Evolutionary conservation across 2,888 invertebrate species (phyloP), one percentile per base, ranked within the genome.

Genomic region (Tinea pellionella): DNA sequence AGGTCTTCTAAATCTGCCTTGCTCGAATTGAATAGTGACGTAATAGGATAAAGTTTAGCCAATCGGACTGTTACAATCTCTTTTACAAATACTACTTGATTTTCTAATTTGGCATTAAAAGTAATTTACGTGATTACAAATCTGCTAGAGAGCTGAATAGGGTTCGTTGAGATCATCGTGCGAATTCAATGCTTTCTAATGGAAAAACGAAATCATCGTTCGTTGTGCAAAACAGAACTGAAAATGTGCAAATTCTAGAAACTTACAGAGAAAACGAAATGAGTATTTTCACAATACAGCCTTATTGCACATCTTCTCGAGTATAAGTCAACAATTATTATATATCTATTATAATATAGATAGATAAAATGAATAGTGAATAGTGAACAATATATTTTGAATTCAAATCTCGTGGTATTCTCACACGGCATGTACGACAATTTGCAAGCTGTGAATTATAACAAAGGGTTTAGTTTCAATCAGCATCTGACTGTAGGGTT

Each of bases 391-490:
- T 2, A 37, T 37, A 6, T 37, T 53, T 24, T 12, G 53, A 19
- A 24, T 53, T 53, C 53, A 53, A 53, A 53, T 2, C 53, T 53
- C 51, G 13, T 41, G 2, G 8, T 12, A n/a, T 47, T 2, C 24
- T 3, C 16, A 16, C 8, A 19, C 3, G 1, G 4, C 8, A 24
- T 4, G 9, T 67, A 67, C 64, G 65, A 65, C 63, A 73, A 71
- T 72, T 72, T 68, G 65, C 60, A 67, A 73, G 64, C 70, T 70
- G 72, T 73, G 65, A 67, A 65, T 69, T 67, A 65, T 63, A 62
- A 62, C 62, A 71, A 72, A 77, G 68, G 67, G 70, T 66, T 72
- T 68, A 69, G 64, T 72, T 74, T 71, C 67, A 66, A 70, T 73
- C 70, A 68, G 62, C 62, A 58, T 18, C 19, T 56, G 42, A 43